phyloP scores from a whole-genome alignment of 2,888 invertebrate species.

The Drosophila histrio region DNA sequence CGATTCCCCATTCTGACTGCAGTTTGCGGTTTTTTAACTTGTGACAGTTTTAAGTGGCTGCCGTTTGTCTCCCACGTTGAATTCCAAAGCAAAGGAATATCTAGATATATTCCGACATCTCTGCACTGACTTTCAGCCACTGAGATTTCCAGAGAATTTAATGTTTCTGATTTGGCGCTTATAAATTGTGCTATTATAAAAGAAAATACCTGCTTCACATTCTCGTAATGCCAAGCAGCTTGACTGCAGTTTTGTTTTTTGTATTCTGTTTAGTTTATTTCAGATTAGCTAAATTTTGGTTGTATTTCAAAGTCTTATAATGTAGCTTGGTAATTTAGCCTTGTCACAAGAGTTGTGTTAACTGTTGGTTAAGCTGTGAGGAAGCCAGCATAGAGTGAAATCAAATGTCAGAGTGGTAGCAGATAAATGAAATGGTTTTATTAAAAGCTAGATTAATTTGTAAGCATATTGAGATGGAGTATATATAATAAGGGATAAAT shows the following conservation, averaged over 20 bases:
- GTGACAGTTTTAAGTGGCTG: constrained; percentile 80
- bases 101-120: constrained; percentile 6
- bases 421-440: too few species aligned
- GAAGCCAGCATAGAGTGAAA: not conserved
- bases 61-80: constrained; percentile 60
- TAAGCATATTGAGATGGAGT: not conserved
- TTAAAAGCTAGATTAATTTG: not conserved
- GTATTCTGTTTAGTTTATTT: constrained; percentile 9
- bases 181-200: constrained; percentile 62
- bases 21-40: constrained; percentile 79
- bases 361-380: not conserved
- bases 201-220: constrained; percentile 47
- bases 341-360: not conserved
- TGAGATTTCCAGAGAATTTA: constrained; percentile 62
- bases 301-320: not conserved
- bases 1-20: constrained; percentile 54
- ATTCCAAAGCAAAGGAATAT: constrained; percentile 14
- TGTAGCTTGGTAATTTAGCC: constrained; percentile 1
- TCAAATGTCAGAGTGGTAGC: not conserved
- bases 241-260: constrained; percentile 7
- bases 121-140: constrained; percentile 6
- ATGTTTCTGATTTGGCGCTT: constrained; percentile 63
- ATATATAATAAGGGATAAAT: not conserved
- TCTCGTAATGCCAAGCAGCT: constrained; percentile 23
- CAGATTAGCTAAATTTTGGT: constrained; percentile 26